Evolutionary conservation across 2,888 invertebrate genomes (phyloP).

Genomic region (Smittia aterrima): DNA sequence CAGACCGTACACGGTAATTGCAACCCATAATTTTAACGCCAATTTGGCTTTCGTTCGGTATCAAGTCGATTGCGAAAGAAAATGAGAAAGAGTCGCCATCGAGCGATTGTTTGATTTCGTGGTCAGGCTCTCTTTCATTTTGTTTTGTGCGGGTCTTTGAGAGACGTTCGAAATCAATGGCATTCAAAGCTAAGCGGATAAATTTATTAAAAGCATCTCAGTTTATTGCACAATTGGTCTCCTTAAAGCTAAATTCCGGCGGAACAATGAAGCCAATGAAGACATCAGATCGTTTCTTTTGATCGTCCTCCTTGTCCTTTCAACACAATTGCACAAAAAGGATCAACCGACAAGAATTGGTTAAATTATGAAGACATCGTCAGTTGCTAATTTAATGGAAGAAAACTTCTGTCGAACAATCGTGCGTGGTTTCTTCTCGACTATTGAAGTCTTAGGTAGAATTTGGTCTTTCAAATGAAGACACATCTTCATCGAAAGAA

Average conservation of each 20-base stretch:
- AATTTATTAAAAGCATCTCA: conserved; percentile 28
- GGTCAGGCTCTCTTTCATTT: conserved; percentile 2
- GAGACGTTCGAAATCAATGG: background rate
- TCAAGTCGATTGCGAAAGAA: background rate
- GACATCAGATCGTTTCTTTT: conserved; percentile 15
- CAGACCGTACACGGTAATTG: conserved; percentile 22
- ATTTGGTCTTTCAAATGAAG: background rate
- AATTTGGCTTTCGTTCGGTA: background rate
- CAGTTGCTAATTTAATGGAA: conserved; percentile 27
- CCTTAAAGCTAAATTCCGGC: conserved; percentile 1
- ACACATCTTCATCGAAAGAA: background rate
- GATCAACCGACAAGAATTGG: conserved; percentile 25
- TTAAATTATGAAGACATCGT: conserved; percentile 10
- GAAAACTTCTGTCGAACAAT: background rate
- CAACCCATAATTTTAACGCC: conserved; percentile 39
- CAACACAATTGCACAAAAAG: conserved; percentile 9
- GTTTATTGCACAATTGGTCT: conserved; percentile 29
- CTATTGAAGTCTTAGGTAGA: background rate
- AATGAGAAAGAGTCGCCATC: background rate
- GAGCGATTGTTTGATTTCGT: conserved; percentile 4
- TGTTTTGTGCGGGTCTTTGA: background rate
- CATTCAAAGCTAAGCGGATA: conserved; percentile 36
- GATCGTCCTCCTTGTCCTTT: background rate
- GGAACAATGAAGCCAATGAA: conserved; percentile 27
- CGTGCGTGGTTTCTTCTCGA: conserved; percentile 10